Conservation (phyloP, 2,888 invertebrate species). For the Diaprepes abbreviatus region DNA sequence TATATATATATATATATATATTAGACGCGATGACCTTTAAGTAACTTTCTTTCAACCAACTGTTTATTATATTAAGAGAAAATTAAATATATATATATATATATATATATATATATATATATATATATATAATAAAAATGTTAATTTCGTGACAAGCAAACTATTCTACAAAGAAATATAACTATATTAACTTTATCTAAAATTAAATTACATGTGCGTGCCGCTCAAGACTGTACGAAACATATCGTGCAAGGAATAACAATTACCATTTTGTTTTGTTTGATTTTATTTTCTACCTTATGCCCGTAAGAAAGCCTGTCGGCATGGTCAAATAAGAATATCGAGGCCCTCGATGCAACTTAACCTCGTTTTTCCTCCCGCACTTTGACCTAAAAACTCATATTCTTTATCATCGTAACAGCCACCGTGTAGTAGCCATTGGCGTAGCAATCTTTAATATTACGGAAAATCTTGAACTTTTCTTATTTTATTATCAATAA, state of each 20-base stretch:
- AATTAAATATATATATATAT: no score
- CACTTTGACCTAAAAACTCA: slow-evolving; percentile 11
- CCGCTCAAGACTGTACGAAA: not conserved
- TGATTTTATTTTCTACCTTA: not conserved
- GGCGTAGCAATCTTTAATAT: not conserved
- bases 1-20: no score
- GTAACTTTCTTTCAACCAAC: no score
- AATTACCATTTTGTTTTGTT: not conserved
- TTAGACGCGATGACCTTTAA: no score
- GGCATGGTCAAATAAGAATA: slow-evolving; percentile 4
- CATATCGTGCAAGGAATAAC: slow-evolving; percentile 16
- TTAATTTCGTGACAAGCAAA: not conserved
- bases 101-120: no score
- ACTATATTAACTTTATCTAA: not conserved
- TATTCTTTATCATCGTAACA: not conserved
- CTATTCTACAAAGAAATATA: not conserved
- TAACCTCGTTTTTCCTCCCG: slow-evolving; percentile 18
- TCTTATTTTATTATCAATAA: no score
- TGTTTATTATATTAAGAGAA: no score
- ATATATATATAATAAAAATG: not conserved
- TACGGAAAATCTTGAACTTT: no score
- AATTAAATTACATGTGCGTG: slow-evolving; percentile 10
- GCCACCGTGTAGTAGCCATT: not conserved
- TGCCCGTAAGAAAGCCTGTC: not conserved
- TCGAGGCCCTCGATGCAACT: slow-evolving; percentile 5